Base-by-base conservation (phyloP, 2,888 invertebrate genomes). In the Paralinhomoeus sp. region DNA sequence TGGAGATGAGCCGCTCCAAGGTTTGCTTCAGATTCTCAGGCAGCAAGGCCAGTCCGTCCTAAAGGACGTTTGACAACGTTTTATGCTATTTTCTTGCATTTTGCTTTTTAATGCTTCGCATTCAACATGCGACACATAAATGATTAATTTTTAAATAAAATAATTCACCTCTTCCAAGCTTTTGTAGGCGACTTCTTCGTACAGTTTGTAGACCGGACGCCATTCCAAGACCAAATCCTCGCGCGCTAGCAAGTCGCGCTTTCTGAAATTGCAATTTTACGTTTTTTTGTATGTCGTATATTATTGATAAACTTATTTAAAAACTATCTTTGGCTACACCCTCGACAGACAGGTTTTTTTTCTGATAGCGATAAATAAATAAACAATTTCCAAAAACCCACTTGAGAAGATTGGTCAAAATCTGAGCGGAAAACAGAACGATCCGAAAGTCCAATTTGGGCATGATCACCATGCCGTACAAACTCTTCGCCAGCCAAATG, bases 161-260 rank as follows among this genome's bases (percentile, higher is more conserved):
- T 27, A 27, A 5, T 27, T 9, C 12, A 33, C 34, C 35, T 44
- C 50, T 33, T 47, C 50, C 18, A 54, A 43, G 38, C 51, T 54
- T 39, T 56, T 57, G 47, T 49, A 57, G n/a, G 49, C 39, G 22
- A 62, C 52, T 42, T 53, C 52, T 5, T 64, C 58, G 44, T 64
- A 57, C 37, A 81, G 62, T 9, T 77, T 72, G 60, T 78, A 81
- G 12, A 89, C 66, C 13, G 84, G 84, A 52, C 75, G 71, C 89
- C 89, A 89, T 42, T 77, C 76, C 48, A 89, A 67, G 47, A 72
- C 71, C 45, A 89, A 61, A 48, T 89, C 87, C 47, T 77, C 73
- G 33, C 80, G 76, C 2, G 76, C 71, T 50, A 87, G 64, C 49
- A 82, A 66, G 56, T 76, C 71, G 52, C 71, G 74, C 67, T 82